Percentiles rank a stretch among this genome's conserved stretches.
Evolutionary conservation across 2,113 vertebrate genomes (phyloP).

Genomic region (Peromyscus maniculatus): DNA sequence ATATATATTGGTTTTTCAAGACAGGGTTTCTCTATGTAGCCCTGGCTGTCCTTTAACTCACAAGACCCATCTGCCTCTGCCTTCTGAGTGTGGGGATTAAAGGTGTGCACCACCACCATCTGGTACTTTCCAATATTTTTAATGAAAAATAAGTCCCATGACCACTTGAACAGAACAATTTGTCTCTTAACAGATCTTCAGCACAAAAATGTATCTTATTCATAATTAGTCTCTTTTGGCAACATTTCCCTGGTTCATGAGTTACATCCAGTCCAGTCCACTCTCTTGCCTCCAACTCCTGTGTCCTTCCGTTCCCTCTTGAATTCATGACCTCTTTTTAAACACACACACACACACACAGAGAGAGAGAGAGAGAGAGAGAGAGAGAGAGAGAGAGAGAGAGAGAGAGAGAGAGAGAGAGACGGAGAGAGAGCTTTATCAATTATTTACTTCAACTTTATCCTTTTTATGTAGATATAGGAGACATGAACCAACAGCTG

Average conservation of each 20-base stretch:
- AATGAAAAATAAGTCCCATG: constrained; percentile 33
- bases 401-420: constrained; percentile 34
- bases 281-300: neutral
- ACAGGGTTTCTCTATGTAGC: neutral
- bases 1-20: neutral
- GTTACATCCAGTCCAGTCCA: neutral
- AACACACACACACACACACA: neutral
- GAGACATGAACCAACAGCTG: neutral
- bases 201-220: constrained; percentile 54
- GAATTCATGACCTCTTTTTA: neutral
- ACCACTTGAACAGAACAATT: constrained; percentile 26
- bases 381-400: neutral
- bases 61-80: neutral
- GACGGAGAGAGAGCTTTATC: neutral
- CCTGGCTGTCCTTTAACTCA: neutral
- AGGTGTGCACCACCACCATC: neutral
- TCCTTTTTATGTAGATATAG: neutral
- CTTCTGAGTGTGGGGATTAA: neutral
- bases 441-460: constrained; percentile 57
- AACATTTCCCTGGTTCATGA: constrained; percentile 2
- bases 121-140: constrained; percentile 49
- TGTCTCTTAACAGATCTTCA: constrained; percentile 29
- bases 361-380: no score
- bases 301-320: neutral
- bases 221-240: neutral